A percentile compares a stretch with the other conserved stretches of the same genome.
Conservation (phyloP, 2,113 vertebrate genomes). For the Menidia beryllina region DNA sequence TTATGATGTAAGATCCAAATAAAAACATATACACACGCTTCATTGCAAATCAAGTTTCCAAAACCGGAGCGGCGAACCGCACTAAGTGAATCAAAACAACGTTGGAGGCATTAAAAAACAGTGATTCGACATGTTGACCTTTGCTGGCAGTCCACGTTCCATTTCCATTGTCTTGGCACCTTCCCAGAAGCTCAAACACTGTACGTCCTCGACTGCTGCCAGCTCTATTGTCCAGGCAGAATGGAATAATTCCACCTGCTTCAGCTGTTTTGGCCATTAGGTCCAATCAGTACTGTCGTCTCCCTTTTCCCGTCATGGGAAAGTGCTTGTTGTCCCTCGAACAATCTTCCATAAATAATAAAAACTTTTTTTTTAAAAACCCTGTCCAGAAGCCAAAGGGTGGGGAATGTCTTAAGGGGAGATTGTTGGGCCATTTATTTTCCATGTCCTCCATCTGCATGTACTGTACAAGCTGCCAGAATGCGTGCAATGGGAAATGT, state of each 20-base stretch:
- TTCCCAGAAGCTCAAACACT: slow-evolving; percentile 30
- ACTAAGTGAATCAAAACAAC: too few species aligned
- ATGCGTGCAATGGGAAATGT: slow-evolving; percentile 75
- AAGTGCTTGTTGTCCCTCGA: slow-evolving; percentile 44
- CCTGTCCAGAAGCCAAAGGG: slow-evolving; percentile 66
- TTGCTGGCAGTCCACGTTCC: slow-evolving; percentile 7
- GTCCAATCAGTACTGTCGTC: slow-evolving; percentile 66
- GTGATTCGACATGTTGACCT: slow-evolving; percentile 27
- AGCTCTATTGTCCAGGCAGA: slow-evolving; percentile 60
- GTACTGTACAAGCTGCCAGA: slow-evolving; percentile 39
- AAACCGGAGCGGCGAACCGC: too few species aligned
- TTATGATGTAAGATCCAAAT: too few species aligned
- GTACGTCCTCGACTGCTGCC: slow-evolving; percentile 31
- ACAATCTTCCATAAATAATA: slow-evolving; percentile 27
- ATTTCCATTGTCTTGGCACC: slow-evolving; percentile 32
- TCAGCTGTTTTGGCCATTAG: slow-evolving; percentile 75
- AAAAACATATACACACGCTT: too few species aligned
- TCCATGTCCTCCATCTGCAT: slow-evolving; percentile 11
- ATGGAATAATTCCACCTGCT: slow-evolving; percentile 61
- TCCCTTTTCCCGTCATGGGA: slow-evolving; percentile 76
- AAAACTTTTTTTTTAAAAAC: neutral
- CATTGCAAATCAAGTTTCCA: too few species aligned
- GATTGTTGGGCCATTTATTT: slow-evolving; percentile 27
- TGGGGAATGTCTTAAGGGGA: slow-evolving; percentile 14
- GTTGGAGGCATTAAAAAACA: too few species aligned